Conservation (phyloP, 2,113 vertebrate species). For the Zosterops hypoxanthus region DNA sequence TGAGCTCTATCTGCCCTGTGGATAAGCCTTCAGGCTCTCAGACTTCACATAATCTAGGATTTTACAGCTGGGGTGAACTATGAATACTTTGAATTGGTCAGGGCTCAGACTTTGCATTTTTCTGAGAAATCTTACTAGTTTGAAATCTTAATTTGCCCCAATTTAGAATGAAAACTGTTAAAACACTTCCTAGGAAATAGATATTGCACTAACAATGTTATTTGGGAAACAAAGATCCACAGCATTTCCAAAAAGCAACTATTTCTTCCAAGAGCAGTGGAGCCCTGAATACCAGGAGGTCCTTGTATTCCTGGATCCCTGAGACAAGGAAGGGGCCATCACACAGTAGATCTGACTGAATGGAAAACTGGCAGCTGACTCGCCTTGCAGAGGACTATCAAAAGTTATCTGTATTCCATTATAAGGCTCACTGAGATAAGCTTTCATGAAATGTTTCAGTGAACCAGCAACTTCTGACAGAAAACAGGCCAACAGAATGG, state of each 20-base stretch:
- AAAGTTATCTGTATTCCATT: conserved; percentile 35
- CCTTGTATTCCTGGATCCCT: neutral
- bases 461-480: conserved; percentile 51
- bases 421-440: conserved; percentile 30
- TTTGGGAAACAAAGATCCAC: neutral
- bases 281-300: neutral
- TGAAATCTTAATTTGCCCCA: neutral
- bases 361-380: conserved; percentile 31
- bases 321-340: neutral
- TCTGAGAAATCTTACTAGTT: neutral
- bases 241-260: neutral
- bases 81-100: neutral
- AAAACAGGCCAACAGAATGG: conserved; percentile 12
- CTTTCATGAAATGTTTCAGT: conserved; percentile 38
- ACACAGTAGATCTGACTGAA: neutral
- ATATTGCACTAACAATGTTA: neutral
- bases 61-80: neutral
- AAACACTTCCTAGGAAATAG: neutral
- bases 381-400: neutral
- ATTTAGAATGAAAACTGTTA: neutral
- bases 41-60: neutral
- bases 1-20: neutral
- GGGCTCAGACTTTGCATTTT: neutral
- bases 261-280: neutral
- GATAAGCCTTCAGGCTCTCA: neutral